Base-by-base conservation (phyloP, 2,888 invertebrate species). In the Fragum fragum region DNA sequence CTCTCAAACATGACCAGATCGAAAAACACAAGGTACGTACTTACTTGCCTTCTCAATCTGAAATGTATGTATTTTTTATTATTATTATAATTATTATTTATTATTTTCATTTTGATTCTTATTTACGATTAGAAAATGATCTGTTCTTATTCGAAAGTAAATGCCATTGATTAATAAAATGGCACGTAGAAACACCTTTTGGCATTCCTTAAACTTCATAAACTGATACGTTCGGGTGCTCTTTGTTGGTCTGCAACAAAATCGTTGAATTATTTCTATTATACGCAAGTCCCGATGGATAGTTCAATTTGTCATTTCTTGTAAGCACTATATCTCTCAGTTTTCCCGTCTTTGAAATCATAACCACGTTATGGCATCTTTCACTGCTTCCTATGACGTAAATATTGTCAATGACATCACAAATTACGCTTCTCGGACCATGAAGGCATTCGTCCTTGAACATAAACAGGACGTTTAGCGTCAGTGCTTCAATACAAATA, bases 341-440 rank as follows among this genome's bases (percentile, higher is more conserved):
- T 59, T 73, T 79, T 21, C 83, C 79, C 16, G 52, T 68, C 18
- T 76, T 55, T 3, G 79, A 73, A 1, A 83, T 47, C 53, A 76
- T 79, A 3, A 80, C 71, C 6, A 83, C 83, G 53, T 83, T 80
- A 53, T 83, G 83, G 42, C 77, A 80, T 2, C 72, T 39, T 39
- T 83, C 79, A 29, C 72, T 74, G 32, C 83, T 83, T n/a, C 83
- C 83, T 36, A 83, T 83, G 32, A 83, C 79, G 72, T 79, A 83
- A 47, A 83, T 77, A 66, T 80, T 77, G 29, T 80, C 77, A 18
- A 59, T 32, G 18, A 28, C 6, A 47, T 83, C 79, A 28, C 72
- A 66, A 0, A 68, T 47, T 6, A 80, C n/a, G 57, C 76, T 83
- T 57, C 83, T 59, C 6, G 83, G 83, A 7, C 76, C 79, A 3